A percentile compares a stretch with the other conserved stretches of the same genome.
Conservation (phyloP, 2,888 invertebrate genomes). For the Meta bourneti region DNA sequence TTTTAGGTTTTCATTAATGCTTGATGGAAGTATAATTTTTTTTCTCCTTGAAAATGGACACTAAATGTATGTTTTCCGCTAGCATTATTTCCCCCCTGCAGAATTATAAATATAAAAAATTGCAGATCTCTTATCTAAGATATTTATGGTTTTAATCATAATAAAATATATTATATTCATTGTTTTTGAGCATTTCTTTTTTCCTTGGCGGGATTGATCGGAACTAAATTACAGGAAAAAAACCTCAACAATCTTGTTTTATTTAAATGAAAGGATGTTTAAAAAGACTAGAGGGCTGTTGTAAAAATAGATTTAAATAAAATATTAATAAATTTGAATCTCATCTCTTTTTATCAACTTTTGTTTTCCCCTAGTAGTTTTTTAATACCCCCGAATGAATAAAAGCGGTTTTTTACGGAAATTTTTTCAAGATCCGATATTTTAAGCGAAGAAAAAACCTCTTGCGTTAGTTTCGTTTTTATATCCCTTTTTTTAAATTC, state of each 20-base stretch:
- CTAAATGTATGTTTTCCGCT: background rate
- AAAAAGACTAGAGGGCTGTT: slow-evolving; percentile 35
- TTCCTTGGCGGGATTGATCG: slow-evolving; percentile 30
- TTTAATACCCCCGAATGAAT: slow-evolving; percentile 50
- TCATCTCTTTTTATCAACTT: slow-evolving; percentile 37
- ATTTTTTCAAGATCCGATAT: slow-evolving; percentile 36
- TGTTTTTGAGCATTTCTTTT: slow-evolving; percentile 25
- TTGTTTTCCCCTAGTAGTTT: slow-evolving; percentile 4
- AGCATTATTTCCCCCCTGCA: background rate
- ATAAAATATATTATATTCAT: slow-evolving; percentile 4
- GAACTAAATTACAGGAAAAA: slow-evolving; percentile 3
- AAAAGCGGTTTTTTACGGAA: slow-evolving; percentile 37
- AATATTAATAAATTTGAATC: slow-evolving; percentile 49
- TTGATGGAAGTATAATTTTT: background rate
- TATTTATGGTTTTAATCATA: slow-evolving; percentile 1
- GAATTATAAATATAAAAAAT: background rate
- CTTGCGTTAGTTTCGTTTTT: slow-evolving; percentile 69
- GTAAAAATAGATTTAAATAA: slow-evolving; percentile 50
- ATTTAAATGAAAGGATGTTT: slow-evolving; percentile 12
- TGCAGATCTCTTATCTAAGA: background rate
- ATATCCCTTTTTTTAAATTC: slow-evolving; percentile 61
- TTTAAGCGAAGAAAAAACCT: slow-evolving; percentile 47
- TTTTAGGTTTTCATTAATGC: background rate
- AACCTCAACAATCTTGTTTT: slow-evolving; percentile 11
- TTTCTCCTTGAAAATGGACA: background rate